A percentile compares a stretch with the other conserved stretches of the same genome.
phyloP scores from a whole-genome alignment of 2,888 invertebrate genomes.

The Tinea semifulvella region DNA sequence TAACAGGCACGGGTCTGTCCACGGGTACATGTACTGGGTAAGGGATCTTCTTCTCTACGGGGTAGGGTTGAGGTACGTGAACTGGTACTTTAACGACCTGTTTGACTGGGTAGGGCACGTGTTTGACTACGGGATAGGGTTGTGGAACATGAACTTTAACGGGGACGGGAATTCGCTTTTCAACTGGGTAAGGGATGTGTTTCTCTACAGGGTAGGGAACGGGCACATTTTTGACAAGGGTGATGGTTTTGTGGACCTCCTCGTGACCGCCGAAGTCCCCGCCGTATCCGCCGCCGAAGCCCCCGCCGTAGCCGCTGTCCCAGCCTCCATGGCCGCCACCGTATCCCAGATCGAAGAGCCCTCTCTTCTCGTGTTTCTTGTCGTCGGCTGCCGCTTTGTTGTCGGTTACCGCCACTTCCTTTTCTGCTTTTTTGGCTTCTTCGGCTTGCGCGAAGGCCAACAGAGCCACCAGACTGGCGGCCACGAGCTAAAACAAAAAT shows the following conservation, averaged over 20 bases:
- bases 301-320: slow-evolving; percentile 22
- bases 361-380: slow-evolving; percentile 81
- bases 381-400: slow-evolving; percentile 63
- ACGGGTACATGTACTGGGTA: slow-evolving; percentile 63
- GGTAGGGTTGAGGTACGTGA: slow-evolving; percentile 75
- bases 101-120: slow-evolving; percentile 74
- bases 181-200: slow-evolving; percentile 73
- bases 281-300: slow-evolving; percentile 36
- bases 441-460: slow-evolving; percentile 67
- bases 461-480: slow-evolving; percentile 71
- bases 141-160: slow-evolving; percentile 73
- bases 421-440: slow-evolving; percentile 66
- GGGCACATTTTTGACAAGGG: slow-evolving; percentile 78
- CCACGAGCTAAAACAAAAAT: slow-evolving; percentile 52
- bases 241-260: slow-evolving; percentile 72
- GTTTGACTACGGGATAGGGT: slow-evolving; percentile 74
- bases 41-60: slow-evolving; percentile 70
- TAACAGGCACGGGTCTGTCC: slow-evolving; percentile 59
- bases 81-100: slow-evolving; percentile 68
- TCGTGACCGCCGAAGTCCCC: slow-evolving; percentile 48
- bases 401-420: slow-evolving; percentile 65
- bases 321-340: slow-evolving; percentile 36
- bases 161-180: slow-evolving; percentile 69
- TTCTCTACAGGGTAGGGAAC: slow-evolving; percentile 79
- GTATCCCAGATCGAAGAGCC: slow-evolving; percentile 67